Conservation (phyloP, 1,140 invertebrate species). For the Bursaphelenchus mucronatus region DNA sequence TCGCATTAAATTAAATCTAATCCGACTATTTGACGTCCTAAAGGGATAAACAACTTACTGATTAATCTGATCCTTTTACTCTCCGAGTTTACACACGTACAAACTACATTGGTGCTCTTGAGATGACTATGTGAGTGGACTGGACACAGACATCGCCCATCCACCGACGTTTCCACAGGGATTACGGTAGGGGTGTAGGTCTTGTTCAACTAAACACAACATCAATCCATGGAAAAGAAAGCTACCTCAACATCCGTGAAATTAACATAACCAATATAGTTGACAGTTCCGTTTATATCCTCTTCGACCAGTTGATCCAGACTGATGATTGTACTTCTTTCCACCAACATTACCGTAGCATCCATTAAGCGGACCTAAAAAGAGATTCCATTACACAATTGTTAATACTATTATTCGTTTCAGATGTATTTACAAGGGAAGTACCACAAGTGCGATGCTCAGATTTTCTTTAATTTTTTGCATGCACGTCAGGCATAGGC, state of each 20-base stretch:
- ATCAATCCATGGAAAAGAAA: not conserved
- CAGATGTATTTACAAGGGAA: no score
- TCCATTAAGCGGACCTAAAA: slow-evolving; percentile 53
- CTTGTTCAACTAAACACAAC: slow-evolving; percentile 40
- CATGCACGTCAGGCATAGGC: no score
- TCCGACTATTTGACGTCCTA: slow-evolving; percentile 10
- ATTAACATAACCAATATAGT: slow-evolving; percentile 54
- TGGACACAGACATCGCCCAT: slow-evolving; percentile 57
- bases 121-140: slow-evolving; percentile 46
- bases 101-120: slow-evolving; percentile 50
- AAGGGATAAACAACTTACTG: slow-evolving; percentile 30
- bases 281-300: slow-evolving; percentile 36
- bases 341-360: slow-evolving; percentile 44
- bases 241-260: slow-evolving; percentile 53
- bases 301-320: slow-evolving; percentile 43
- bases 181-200: slow-evolving; percentile 58
- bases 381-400: slow-evolving; percentile 8
- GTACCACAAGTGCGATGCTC: no score
- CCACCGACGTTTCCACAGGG: slow-evolving; percentile 51
- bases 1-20: no score
- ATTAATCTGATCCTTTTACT: slow-evolving; percentile 44
- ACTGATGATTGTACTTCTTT: slow-evolving; percentile 38
- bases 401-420: not conserved
- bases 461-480: no score
- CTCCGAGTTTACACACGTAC: slow-evolving; percentile 58